These are phyloP conservation scores for Rhamnusium bicolor DNA, from an alignment of 2,888 invertebrate species.

Conservation along the genomic window DNA sequence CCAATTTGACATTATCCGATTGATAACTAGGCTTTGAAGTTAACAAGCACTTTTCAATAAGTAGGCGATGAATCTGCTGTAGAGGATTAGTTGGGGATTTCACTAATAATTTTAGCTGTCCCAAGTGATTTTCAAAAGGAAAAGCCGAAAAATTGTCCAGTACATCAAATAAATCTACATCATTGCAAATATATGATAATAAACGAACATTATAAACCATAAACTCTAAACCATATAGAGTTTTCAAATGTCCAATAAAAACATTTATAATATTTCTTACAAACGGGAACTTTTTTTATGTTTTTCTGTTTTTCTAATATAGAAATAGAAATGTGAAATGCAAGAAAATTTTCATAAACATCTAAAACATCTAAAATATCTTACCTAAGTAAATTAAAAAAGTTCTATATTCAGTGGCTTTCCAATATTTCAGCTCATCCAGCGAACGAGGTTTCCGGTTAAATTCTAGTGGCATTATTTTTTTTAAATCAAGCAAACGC, in stretches of 20 bases:
- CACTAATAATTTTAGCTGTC: constrained; percentile 23
- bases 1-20: not conserved
- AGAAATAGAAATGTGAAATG: constrained; percentile 24
- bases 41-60: not conserved
- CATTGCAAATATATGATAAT: constrained; percentile 41
- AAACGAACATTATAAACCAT: constrained; percentile 39
- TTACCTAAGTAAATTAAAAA: constrained; percentile 40
- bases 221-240: constrained; percentile 28
- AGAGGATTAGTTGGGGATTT: constrained; percentile 32
- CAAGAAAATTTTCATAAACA: constrained; percentile 30
- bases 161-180: constrained; percentile 34
- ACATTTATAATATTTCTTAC: constrained; percentile 31
- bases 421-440: constrained; percentile 33
- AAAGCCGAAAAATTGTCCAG: constrained; percentile 39
- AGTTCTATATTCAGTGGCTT: constrained; percentile 37
- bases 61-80: constrained; percentile 8
- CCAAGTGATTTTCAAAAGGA: constrained; percentile 41
- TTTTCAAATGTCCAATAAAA: constrained; percentile 35
- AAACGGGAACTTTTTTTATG: constrained; percentile 9
- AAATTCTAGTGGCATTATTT: constrained; percentile 30
- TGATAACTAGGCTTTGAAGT: not conserved
- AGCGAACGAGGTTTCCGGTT: constrained; percentile 35
- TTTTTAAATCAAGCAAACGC: constrained; percentile 34
- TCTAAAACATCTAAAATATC: constrained; percentile 28
- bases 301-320: constrained; percentile 15